Percentiles rank a stretch among this genome's conserved stretches.
These are phyloP conservation scores for Cyprinella venusta DNA, from an alignment of 2,797 vertebrate genomes.

Conservation along the genomic window DNA sequence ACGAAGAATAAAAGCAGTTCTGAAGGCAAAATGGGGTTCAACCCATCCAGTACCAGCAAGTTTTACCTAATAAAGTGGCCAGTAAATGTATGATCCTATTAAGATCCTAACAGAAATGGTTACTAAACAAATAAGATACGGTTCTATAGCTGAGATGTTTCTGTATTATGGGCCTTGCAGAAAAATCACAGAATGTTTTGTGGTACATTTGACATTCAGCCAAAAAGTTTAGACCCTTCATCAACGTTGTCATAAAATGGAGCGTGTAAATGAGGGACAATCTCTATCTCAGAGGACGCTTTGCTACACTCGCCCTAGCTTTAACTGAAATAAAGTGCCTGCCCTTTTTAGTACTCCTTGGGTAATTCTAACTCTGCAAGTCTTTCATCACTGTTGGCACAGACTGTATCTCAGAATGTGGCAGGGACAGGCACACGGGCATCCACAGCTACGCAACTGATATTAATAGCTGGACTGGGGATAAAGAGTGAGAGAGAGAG, in stretches of 20 bases:
- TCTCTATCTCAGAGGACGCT: constrained; percentile 10
- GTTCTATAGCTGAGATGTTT: background rate
- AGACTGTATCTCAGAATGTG: constrained; percentile 24
- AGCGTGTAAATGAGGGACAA: background rate
- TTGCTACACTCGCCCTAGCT: constrained; percentile 33
- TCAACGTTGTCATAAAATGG: background rate
- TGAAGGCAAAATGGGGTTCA: background rate
- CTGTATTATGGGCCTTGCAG: background rate
- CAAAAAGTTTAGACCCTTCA: background rate
- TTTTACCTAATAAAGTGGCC: background rate
- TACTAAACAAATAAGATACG: background rate
- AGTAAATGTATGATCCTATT: background rate
- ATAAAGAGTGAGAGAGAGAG: background rate
- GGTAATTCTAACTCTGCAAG: constrained; percentile 31
- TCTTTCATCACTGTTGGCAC: constrained; percentile 45
- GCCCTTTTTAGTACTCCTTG: constrained; percentile 36
- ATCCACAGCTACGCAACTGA: constrained; percentile 16
- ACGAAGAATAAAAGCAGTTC: background rate
- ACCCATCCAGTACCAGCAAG: background rate
- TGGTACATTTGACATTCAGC: background rate
- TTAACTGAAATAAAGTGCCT: constrained; percentile 46
- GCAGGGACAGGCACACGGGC: constrained; percentile 22
- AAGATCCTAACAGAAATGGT: background rate
- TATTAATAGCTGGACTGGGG: constrained; percentile 32
- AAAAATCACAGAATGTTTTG: background rate